Conservation (phyloP, 2,888 invertebrate genomes). For the Galeruca laticollis region DNA sequence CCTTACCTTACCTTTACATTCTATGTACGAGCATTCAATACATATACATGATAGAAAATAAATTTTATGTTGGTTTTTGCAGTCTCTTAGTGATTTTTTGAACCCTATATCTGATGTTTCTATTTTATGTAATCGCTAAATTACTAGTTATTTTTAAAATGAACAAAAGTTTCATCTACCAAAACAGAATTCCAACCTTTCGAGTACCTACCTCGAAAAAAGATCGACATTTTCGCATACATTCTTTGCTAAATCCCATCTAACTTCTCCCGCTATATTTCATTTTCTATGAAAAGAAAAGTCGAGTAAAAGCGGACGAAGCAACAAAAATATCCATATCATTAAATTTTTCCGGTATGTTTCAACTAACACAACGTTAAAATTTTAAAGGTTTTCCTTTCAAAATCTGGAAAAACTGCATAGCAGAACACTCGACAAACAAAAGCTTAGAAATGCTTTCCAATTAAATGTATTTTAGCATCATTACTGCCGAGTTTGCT, state of each 20-base stretch:
- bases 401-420: slow-evolving; percentile 42
- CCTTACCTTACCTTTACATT: too few species aligned
- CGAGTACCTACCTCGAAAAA: not conserved
- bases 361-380: slow-evolving; percentile 40
- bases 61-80: too few species aligned
- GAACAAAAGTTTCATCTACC: not conserved
- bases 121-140: not conserved
- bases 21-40: too few species aligned
- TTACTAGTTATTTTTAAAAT: slow-evolving; percentile 1
- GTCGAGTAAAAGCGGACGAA: slow-evolving; percentile 16
- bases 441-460: slow-evolving; percentile 56
- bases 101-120: not conserved
- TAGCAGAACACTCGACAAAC: slow-evolving; percentile 46
- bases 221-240: slow-evolving; percentile 1
- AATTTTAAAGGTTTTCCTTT: slow-evolving; percentile 47
- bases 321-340: slow-evolving; percentile 39
- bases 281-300: slow-evolving; percentile 18
- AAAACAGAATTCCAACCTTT: slow-evolving; percentile 20
- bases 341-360: slow-evolving; percentile 45
- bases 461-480: slow-evolving; percentile 60
- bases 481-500: slow-evolving; percentile 58
- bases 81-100: not conserved
- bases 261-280: slow-evolving; percentile 16
- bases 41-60: too few species aligned
- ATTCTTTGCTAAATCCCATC: not conserved